Evolutionary conservation across 1,140 invertebrate species (phyloP).

Genomic region (Drosophila pectinifera): DNA sequence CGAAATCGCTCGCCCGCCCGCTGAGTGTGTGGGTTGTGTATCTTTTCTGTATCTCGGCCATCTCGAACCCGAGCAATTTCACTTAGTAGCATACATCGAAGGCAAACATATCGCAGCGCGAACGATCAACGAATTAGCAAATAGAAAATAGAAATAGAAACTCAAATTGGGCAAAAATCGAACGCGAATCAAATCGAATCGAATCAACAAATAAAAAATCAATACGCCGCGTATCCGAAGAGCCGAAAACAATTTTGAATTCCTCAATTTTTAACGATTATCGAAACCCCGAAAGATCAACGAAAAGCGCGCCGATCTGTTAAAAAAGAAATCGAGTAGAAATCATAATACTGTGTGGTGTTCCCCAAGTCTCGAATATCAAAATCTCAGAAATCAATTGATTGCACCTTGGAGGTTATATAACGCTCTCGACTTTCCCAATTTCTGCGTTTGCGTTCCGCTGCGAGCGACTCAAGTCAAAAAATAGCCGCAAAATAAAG

Average conservation of each 20-base stretch:
- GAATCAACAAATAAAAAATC: slow-evolving; percentile 10
- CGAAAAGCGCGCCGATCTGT: slow-evolving; percentile 53
- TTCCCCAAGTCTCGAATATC: slow-evolving; percentile 35
- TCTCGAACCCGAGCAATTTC: slow-evolving; percentile 62
- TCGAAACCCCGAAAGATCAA: slow-evolving; percentile 41
- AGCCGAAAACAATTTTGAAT: slow-evolving; percentile 39
- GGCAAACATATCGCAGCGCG: slow-evolving; percentile 81
- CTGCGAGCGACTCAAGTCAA: slow-evolving; percentile 29
- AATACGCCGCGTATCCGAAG: slow-evolving; percentile 12
- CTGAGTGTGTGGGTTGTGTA: slow-evolving; percentile 34
- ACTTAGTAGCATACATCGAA: slow-evolving; percentile 83
- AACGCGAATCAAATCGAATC: slow-evolving; percentile 18
- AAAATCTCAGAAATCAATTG: slow-evolving; percentile 47
- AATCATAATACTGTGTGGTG: slow-evolving; percentile 42
- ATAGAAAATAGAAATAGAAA: slow-evolving; percentile 66
- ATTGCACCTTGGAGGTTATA: slow-evolving; percentile 54
- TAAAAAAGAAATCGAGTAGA: slow-evolving; percentile 17
- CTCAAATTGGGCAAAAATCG: slow-evolving; percentile 39
- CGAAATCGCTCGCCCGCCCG: slow-evolving; percentile 18
- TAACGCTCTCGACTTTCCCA: slow-evolving; percentile 38
- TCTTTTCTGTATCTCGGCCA: slow-evolving; percentile 37
- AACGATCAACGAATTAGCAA: slow-evolving; percentile 77
- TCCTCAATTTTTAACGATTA: slow-evolving; percentile 43
- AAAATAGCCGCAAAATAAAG: slow-evolving; percentile 51
- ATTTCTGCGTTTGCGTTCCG: slow-evolving; percentile 15